Evolutionary conservation across 2,888 invertebrate genomes (phyloP), one percentile per base, ranked within the genome.

Genomic region (Caenorhabditis japonica): DNA sequence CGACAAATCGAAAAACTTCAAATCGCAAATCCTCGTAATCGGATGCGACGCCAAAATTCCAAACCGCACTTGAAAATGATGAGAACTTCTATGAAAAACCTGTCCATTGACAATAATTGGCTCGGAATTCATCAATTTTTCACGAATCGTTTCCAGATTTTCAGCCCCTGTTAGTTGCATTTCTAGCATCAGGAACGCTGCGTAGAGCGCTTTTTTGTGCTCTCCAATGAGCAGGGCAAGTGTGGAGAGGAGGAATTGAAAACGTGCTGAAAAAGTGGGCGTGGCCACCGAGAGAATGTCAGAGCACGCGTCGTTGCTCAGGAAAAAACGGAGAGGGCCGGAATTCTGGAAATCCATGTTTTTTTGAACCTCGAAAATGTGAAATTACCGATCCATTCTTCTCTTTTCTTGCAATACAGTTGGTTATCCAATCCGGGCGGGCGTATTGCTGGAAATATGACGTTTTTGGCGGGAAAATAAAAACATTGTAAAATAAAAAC

Each of bases 101-200:
- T 55, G 53, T 21, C 51, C 25, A 0, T 56, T 8, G 4, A 56
- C 17, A 5, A n/a, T 12, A 34, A 66, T 58, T 19, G 58, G 51
- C 3, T 15, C 4, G 1, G 51, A 58, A 0, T 10, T 30, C 12
- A 58, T 10, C 12, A 69, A 15, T 3, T 38, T 34, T 4, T 41
- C 33, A 10, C 33, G 59, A 33, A 49, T 5, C 2, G 23, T 21
- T 23, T 43, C 15, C 4, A 55, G 21, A 1, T 38, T 13, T 10
- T 61, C 58, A 15, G 56, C 7, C 23, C 46, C 41, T 17, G 58
- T 38, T 3, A 74, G n/a, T n/a, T 53, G 49, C 43, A 52, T 61
- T 30, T 74, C 73, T 4, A 74, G 46, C 61, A 74, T 61, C 7
- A 58, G 15, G 52, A 74, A 74, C 1, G 73, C 73, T 0, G 61